Conservation (phyloP, 2,888 invertebrate species). For the Nemoura dubitans region DNA sequence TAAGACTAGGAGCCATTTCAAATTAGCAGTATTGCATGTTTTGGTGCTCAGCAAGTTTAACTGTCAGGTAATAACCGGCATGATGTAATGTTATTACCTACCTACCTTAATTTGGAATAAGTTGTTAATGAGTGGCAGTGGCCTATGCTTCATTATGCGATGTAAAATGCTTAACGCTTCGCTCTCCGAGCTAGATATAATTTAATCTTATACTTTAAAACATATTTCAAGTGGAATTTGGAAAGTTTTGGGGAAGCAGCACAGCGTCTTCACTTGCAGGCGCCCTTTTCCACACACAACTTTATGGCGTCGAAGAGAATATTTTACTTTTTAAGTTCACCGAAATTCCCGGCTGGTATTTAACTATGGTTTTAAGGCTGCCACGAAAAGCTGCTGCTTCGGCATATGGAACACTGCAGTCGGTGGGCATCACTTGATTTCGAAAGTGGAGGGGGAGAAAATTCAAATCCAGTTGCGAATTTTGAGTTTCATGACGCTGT, state of each 20-base stretch:
- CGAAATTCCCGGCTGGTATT: neutral
- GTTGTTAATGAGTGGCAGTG: neutral
- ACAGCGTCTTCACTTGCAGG: neutral
- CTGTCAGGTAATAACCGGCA: too few species aligned
- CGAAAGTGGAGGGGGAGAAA: too few species aligned
- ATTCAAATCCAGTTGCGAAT: too few species aligned
- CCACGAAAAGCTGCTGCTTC: neutral
- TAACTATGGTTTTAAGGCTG: neutral
- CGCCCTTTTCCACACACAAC: neutral
- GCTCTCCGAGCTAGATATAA: neutral
- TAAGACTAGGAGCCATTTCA: too few species aligned
- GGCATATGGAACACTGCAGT: too few species aligned
- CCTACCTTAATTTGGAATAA: neutral
- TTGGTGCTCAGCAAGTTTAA: too few species aligned
- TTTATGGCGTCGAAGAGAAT: neutral
- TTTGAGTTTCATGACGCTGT: too few species aligned
- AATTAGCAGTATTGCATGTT: too few species aligned
- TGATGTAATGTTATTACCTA: too few species aligned
- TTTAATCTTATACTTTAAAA: neutral
- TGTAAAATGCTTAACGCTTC: neutral
- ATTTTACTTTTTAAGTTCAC: neutral
- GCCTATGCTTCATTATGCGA: neutral
- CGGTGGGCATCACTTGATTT: too few species aligned
- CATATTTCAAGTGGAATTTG: conserved; percentile 12
- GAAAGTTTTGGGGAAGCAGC: neutral